A percentile compares a stretch with the other conserved stretches of the same genome.
Evolutionary conservation across 2,888 invertebrate genomes (phyloP).

Genomic region (Congeria kusceri): DNA sequence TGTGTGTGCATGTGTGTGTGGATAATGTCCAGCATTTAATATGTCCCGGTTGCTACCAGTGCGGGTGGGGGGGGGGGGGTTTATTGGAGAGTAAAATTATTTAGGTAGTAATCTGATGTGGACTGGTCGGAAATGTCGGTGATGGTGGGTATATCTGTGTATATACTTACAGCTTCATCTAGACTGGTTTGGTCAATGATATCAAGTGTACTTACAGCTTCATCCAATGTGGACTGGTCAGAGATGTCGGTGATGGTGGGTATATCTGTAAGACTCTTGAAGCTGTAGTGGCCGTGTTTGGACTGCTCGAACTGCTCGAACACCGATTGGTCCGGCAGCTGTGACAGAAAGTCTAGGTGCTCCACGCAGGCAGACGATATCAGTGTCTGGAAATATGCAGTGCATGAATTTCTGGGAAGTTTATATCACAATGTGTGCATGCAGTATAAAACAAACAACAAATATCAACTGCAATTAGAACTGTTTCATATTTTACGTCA

Average conservation of each 20-base stretch:
- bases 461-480: no score
- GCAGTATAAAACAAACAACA: no score
- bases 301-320: conserved; percentile 95
- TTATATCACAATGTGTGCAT: no score
- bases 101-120: conserved; percentile 87
- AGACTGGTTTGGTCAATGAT: no score
- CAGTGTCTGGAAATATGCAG: conserved; percentile 91
- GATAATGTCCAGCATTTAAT: no score
- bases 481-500: no score
- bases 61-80: no score
- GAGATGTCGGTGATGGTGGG: conserved; percentile 94
- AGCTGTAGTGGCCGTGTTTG: conserved; percentile 92
- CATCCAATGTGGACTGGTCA: conserved; percentile 88
- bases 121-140: conserved; percentile 91
- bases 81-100: no score
- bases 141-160: conserved; percentile 96
- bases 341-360: conserved; percentile 97
- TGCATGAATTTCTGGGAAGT: no score
- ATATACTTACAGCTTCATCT: no score
- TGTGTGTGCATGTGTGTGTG: no score
- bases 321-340: conserved; percentile 89
- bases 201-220: conserved; percentile 78
- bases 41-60: no score
- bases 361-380: conserved; percentile 99
- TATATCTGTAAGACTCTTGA: conserved; percentile 97